phyloP scores from a whole-genome alignment of 2,113 vertebrate genomes.

The Argyrosomus japonicus region DNA sequence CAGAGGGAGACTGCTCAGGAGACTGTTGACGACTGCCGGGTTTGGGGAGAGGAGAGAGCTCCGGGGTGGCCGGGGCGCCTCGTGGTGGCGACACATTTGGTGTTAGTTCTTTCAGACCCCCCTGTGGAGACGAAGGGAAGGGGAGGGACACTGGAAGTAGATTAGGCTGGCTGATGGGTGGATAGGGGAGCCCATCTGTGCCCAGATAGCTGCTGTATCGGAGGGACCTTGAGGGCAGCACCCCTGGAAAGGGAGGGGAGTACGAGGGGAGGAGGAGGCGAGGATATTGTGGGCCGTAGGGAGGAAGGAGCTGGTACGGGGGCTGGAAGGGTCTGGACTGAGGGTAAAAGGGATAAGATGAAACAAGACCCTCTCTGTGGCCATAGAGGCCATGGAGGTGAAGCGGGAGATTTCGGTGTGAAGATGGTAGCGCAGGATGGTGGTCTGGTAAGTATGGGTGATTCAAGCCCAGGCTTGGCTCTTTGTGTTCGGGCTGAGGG shows the following conservation, averaged over 20 bases:
- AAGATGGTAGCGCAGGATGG: constrained; percentile 8
- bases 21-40: constrained; percentile 27
- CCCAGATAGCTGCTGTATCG: constrained; percentile 66
- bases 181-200: constrained; percentile 71
- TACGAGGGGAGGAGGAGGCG: constrained; percentile 78
- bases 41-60: constrained; percentile 75
- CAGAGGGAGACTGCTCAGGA: constrained; percentile 47
- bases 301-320: constrained; percentile 72
- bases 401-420: constrained; percentile 70
- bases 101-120: constrained; percentile 76
- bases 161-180: constrained; percentile 55
- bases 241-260: constrained; percentile 68
- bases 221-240: constrained; percentile 72
- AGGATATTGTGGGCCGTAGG: constrained; percentile 73
- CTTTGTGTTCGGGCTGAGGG: constrained; percentile 44
- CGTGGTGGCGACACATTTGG: constrained; percentile 75
- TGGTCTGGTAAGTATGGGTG: constrained; percentile 8
- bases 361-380: constrained; percentile 76
- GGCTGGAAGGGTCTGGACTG: constrained; percentile 74
- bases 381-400: constrained; percentile 76
- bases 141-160: constrained; percentile 68
- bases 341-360: constrained; percentile 77
- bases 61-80: constrained; percentile 71
- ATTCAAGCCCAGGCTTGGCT: constrained; percentile 39
- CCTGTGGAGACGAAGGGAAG: constrained; percentile 58